Evolutionary conservation across 2,797 vertebrate genomes (phyloP).

Genomic region (Typhlichthys eigenmanni): DNA sequence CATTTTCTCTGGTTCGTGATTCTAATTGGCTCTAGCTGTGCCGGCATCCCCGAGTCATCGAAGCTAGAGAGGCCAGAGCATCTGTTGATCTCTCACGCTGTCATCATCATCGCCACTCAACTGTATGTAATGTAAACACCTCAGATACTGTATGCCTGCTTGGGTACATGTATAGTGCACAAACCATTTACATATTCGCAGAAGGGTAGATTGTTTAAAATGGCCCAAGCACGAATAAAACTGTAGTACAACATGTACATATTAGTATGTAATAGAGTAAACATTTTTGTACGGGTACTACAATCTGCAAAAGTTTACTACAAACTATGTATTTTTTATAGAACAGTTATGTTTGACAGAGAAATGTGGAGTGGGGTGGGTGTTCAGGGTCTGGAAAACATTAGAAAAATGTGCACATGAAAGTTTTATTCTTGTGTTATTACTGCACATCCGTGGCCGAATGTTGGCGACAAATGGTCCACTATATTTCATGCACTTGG

Average conservation of each 20-base stretch:
- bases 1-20: slow-evolving; percentile 73
- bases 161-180: slow-evolving; percentile 9
- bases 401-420: no score
- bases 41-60: slow-evolving; percentile 72
- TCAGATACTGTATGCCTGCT: slow-evolving; percentile 39
- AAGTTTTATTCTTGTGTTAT: no score
- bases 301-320: no score
- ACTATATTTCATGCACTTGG: background rate
- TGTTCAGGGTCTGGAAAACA: no score
- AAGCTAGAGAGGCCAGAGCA: slow-evolving; percentile 69
- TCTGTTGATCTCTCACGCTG: slow-evolving; percentile 57
- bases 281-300: no score
- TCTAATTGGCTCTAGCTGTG: slow-evolving; percentile 75
- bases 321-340: no score
- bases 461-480: background rate
- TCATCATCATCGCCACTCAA: slow-evolving; percentile 14
- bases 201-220: slow-evolving; percentile 43
- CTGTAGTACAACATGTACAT: slow-evolving; percentile 29
- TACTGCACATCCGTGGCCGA: no score
- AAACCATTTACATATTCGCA: slow-evolving; percentile 19
- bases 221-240: slow-evolving; percentile 42
- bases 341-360: no score
- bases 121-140: slow-evolving; percentile 13
- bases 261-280: no score
- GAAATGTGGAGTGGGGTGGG: no score